Evolutionary conservation across 2,113 vertebrate genomes (phyloP).

Genomic region (Bothrops jararaca): DNA sequence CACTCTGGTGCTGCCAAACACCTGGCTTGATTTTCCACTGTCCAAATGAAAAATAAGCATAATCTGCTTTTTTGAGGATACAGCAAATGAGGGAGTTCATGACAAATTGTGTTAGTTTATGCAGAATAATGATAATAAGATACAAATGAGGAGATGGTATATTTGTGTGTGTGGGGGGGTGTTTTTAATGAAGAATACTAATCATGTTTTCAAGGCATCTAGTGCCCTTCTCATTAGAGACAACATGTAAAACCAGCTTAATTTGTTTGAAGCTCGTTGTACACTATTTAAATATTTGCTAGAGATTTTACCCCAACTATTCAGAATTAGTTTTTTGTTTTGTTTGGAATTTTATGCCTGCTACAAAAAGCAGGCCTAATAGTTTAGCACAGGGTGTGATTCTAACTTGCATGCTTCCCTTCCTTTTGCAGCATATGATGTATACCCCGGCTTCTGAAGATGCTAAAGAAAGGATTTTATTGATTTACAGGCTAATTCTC

Average conservation of each 20-base stretch:
- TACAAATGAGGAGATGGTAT: constrained; percentile 78
- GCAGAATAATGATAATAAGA: constrained; percentile 87
- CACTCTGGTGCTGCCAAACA: constrained; percentile 99
- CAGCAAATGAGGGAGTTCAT: constrained; percentile 99
- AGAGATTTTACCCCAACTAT: constrained; percentile 74
- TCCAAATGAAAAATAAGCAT: constrained; percentile 99
- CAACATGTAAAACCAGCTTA: constrained; percentile 81
- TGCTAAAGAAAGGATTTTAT: constrained; percentile 72
- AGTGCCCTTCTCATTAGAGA: constrained; percentile 81
- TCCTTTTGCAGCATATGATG: constrained; percentile 46
- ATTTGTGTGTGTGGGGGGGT: constrained; percentile 42
- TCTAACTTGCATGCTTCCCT: constrained; percentile 54
- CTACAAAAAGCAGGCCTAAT: constrained; percentile 54
- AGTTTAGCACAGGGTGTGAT: constrained; percentile 46
- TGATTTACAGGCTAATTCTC: constrained; percentile 81
- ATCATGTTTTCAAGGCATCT: constrained; percentile 81
- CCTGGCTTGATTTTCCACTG: constrained; percentile 99
- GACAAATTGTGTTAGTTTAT: constrained; percentile 98
- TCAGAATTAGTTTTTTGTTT: constrained; percentile 61
- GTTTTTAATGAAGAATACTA: constrained; percentile 80
- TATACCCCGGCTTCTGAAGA: constrained; percentile 60
- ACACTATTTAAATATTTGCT: constrained; percentile 80
- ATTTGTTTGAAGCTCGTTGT: constrained; percentile 82
- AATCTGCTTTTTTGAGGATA: constrained; percentile 98
- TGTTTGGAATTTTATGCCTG: constrained; percentile 51